Evolutionary conservation across 2,797 vertebrate genomes (phyloP), one percentile per base, ranked within the genome.

Genomic region (Kryptolebias ocellatus): DNA sequence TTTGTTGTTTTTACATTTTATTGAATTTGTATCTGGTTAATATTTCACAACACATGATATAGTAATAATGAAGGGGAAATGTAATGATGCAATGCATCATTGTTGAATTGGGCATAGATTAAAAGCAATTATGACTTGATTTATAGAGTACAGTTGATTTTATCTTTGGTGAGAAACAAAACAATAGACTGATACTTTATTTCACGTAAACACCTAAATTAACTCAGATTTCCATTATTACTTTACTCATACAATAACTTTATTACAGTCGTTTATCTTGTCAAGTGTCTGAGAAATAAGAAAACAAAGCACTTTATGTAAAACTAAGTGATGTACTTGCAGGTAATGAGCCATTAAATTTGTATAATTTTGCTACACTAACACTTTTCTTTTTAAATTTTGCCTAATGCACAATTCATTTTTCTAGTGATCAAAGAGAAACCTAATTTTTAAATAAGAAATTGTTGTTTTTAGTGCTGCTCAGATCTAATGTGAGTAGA

Each of bases 341-440:
- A 50, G 53, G 27, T 45, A 46, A 75, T 63, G 27, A 27, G 6
- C 8, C 49, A 17, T 14, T 14, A n/a, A 51, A 14, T 17, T 15
- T 39, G 52, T 44, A 53, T 71, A 4, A 72, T n/a, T 50, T 27
- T 54, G 17, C 12, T 50, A 44, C 24, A 55, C 45, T 37, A 55
- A 7, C 2, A 20, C 14, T n/a, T 18, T 4, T 57, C 12, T 12
- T 28, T 67, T 45, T 9, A 34, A 7, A 58, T 7, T 20, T 52
- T 55, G 39, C 24, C 47, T 10, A 7, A 42, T 51, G 14, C 28
- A 60, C 29, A 37, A 28, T 3, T 0, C 15, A 24, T 0, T 16
- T 20, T 18, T 15, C 14, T 20, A 11, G 46, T 29, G 5, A n/a
- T 4, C 7, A 31, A 72, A 4, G 60, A 50, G 55, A 61, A 54